phyloP scores from a whole-genome alignment of 2,797 vertebrate genomes.

The Xenentodon cancila region DNA sequence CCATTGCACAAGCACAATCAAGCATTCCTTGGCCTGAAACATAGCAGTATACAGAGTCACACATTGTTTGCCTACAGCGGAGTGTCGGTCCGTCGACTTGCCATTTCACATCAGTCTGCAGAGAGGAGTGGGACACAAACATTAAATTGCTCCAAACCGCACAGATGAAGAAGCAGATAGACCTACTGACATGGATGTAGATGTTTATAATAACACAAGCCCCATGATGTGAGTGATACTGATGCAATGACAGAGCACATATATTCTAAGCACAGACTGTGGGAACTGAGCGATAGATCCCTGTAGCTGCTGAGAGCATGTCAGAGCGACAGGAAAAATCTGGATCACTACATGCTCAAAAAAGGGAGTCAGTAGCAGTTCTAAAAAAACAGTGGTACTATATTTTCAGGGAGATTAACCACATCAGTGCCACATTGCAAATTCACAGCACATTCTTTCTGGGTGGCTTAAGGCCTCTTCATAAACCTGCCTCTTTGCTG shows the following conservation, averaged over 20 bases:
- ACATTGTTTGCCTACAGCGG: slow-evolving; percentile 60
- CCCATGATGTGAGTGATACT: slow-evolving; percentile 64
- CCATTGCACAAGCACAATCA: slow-evolving; percentile 16
- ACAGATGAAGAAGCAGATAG: slow-evolving; percentile 62
- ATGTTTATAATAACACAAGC: slow-evolving; percentile 44
- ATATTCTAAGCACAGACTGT: slow-evolving; percentile 42
- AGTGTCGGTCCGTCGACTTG: slow-evolving; percentile 66
- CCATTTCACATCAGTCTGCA: slow-evolving; percentile 71
- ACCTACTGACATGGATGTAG: slow-evolving; percentile 61
- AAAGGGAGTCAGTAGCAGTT: slow-evolving; percentile 32
- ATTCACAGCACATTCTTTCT: slow-evolving; percentile 33
- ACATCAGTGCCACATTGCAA: slow-evolving; percentile 40
- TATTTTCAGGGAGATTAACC: slow-evolving; percentile 29
- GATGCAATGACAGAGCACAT: slow-evolving; percentile 62
- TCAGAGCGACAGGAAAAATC: slow-evolving; percentile 49
- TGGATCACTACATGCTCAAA: slow-evolving; percentile 34
- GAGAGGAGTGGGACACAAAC: slow-evolving; percentile 67
- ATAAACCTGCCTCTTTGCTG: slow-evolving; percentile 25
- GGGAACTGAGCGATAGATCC: slow-evolving; percentile 35
- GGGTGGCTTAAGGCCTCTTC: slow-evolving; percentile 35
- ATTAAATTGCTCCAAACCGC: slow-evolving; percentile 69
- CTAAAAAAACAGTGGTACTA: slow-evolving; percentile 12
- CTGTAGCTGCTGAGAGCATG: slow-evolving; percentile 26
- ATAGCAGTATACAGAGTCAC: slow-evolving; percentile 10
- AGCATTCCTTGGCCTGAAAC: slow-evolving; percentile 11